A percentile compares a stretch with the other conserved stretches of the same genome.
These are phyloP conservation scores for Syritta pipiens DNA, from an alignment of 2,888 invertebrate genomes.

Conservation along the genomic window DNA sequence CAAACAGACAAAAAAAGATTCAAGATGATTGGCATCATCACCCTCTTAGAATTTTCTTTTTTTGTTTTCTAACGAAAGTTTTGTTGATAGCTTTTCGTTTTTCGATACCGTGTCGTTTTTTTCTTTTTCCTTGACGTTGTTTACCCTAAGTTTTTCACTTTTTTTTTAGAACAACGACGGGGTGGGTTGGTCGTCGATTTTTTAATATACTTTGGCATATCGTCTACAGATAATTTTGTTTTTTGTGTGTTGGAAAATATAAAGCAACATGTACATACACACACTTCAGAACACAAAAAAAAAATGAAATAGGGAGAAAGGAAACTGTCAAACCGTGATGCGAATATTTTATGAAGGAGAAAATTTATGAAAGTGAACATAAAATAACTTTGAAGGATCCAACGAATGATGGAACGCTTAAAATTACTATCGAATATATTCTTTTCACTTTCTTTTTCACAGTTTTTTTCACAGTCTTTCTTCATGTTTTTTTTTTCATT, in stretches of 20 bases:
- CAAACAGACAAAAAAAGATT: constrained; percentile 4
- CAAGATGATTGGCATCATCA: constrained; percentile 40
- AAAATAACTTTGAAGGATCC: constrained; percentile 39
- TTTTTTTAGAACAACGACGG: constrained; percentile 12
- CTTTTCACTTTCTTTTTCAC: background rate
- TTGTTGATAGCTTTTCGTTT: constrained; percentile 47
- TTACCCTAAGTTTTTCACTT: constrained; percentile 39
- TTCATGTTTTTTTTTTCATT: background rate
- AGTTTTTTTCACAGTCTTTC: too few species aligned
- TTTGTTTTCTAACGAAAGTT: constrained; percentile 56
- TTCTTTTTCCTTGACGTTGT: constrained; percentile 8
- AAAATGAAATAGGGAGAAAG: background rate
- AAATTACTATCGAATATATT: background rate
- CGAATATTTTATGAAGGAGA: constrained; percentile 47
- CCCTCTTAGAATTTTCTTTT: constrained; percentile 10
- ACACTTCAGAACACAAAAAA: constrained; percentile 2
- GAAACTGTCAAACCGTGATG: constrained; percentile 49
- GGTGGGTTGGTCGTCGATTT: background rate
- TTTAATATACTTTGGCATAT: constrained; percentile 11
- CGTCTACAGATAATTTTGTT: background rate
- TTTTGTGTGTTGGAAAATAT: too few species aligned
- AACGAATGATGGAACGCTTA: constrained; percentile 17
- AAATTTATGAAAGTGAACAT: constrained; percentile 42
- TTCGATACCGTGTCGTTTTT: constrained; percentile 28
- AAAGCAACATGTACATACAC: too few species aligned